Conservation (phyloP, 2,113 vertebrate genomes). For the Mesoclemmys tuberculata region DNA sequence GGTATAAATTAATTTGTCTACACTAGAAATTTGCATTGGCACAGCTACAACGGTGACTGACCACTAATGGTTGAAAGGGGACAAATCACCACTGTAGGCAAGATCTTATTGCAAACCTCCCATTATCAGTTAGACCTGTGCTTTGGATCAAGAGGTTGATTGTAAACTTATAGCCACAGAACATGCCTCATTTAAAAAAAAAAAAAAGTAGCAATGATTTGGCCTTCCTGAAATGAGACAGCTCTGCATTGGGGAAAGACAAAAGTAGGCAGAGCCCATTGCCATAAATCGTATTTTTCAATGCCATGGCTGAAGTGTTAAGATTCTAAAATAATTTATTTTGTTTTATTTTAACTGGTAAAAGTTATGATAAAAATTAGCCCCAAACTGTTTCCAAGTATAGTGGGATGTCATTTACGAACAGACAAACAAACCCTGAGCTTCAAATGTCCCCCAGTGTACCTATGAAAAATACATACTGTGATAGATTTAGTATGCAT, state of each 20-base stretch:
- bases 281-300: neutral
- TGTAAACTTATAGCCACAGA: neutral
- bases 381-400: neutral
- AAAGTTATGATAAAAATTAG: neutral
- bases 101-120: neutral
- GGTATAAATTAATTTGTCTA: neutral
- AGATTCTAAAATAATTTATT: neutral
- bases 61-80: neutral
- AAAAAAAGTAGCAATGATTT: neutral
- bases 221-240: neutral
- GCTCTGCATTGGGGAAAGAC: neutral
- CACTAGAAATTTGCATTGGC: neutral
- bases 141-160: neutral
- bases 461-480: accelerated
- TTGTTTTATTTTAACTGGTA: neutral
- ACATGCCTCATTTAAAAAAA: neutral
- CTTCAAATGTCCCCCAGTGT: neutral
- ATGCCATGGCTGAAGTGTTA: neutral
- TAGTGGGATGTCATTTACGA: neutral
- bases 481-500: neutral
- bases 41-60: neutral
- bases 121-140: neutral
- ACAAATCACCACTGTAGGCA: neutral
- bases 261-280: neutral
- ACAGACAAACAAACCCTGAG: neutral